Percentiles rank a stretch among this genome's conserved stretches.
Evolutionary conservation across 2,888 invertebrate species (phyloP).

Genomic region (Eumacrocentrus americanus): DNA sequence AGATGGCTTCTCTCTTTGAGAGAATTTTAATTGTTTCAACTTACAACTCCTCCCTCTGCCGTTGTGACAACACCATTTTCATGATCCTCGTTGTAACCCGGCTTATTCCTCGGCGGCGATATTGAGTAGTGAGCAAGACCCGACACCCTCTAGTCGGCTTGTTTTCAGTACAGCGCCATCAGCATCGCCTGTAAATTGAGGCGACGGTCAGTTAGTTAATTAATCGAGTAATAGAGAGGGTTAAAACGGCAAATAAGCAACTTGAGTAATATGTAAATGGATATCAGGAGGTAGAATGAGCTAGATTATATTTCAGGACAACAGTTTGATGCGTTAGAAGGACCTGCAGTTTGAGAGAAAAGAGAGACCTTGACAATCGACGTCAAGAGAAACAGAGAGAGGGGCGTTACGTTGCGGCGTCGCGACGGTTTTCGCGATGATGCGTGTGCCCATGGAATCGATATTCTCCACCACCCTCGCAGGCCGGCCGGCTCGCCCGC

Average conservation of each 20-base stretch:
- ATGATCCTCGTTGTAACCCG: constrained; percentile 69
- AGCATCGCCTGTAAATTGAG: constrained; percentile 45
- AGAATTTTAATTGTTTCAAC: no score
- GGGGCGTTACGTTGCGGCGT: constrained; percentile 35
- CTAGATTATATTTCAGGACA: not conserved
- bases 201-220: not conserved
- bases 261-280: not conserved
- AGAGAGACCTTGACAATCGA: constrained; percentile 38
- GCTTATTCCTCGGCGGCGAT: constrained; percentile 52
- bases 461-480: constrained; percentile 35
- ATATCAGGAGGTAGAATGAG: not conserved
- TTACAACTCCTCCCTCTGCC: constrained; percentile 99
- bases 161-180: constrained; percentile 50
- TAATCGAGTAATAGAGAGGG: not conserved
- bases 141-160: constrained; percentile 51
- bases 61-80: constrained; percentile 99
- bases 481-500: constrained; percentile 31
- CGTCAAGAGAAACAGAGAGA: constrained; percentile 9
- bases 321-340: not conserved
- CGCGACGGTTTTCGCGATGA: constrained; percentile 31
- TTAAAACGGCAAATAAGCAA: not conserved
- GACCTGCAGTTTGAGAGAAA: no score
- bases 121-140: constrained; percentile 47
- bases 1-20: no score
- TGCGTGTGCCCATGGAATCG: constrained; percentile 39